Conservation (phyloP, 2,888 invertebrate genomes). For the Lochmaea capreae region DNA sequence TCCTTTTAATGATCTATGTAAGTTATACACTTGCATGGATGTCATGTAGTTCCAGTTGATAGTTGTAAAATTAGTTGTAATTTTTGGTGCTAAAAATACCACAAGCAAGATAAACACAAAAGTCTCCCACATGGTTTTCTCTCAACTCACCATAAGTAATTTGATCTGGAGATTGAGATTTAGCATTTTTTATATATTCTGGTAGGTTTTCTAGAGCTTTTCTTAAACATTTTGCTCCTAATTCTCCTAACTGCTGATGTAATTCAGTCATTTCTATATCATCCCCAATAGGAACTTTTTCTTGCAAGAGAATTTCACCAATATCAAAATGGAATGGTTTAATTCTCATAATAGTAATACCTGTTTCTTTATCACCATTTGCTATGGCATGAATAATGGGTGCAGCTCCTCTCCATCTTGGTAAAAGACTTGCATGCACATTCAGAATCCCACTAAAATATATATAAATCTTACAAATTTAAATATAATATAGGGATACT, state of each 20-base stretch:
- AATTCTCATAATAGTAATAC: constrained; percentile 90
- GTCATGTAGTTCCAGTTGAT: constrained; percentile 77
- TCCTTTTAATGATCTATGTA: constrained; percentile 77
- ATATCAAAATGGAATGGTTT: constrained; percentile 84
- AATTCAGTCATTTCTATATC: constrained; percentile 76
- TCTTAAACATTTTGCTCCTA: constrained; percentile 77
- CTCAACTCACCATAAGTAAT: constrained; percentile 76
- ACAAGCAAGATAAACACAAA: background rate
- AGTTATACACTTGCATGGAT: constrained; percentile 75
- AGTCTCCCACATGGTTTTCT: background rate
- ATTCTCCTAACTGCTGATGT: constrained; percentile 72
- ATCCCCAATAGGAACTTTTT: constrained; percentile 68
- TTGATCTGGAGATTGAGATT: constrained; percentile 71
- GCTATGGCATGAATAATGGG: constrained; percentile 89
- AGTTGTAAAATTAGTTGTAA: constrained; percentile 71
- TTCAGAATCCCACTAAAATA: constrained; percentile 87
- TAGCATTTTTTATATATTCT: constrained; percentile 69
- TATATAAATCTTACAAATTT: constrained; percentile 9
- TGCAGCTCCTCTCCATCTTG: constrained; percentile 93
- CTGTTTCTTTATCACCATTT: constrained; percentile 83
- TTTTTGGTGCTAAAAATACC: constrained; percentile 76
- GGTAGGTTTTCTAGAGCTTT: constrained; percentile 73
- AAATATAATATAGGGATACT: constrained; percentile 63
- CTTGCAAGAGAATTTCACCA: constrained; percentile 77
- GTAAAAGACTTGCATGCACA: constrained; percentile 92